A percentile compares a stretch with the other conserved stretches of the same genome.
phyloP scores from a whole-genome alignment of 2,888 invertebrate species.

The Drosophila imparisetae region DNA sequence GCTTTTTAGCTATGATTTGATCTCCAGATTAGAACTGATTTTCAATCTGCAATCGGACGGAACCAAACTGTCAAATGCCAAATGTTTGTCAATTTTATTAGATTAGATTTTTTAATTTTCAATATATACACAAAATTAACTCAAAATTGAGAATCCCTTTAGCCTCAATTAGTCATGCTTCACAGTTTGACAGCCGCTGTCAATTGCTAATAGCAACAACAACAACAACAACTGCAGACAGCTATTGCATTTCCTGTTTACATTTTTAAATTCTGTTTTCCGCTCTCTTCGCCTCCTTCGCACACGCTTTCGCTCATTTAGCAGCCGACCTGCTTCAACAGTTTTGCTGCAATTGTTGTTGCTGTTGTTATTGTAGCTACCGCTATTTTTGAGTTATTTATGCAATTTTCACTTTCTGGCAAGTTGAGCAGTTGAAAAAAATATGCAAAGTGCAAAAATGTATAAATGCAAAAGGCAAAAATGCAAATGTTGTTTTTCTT shows the following conservation, averaged over 20 bases:
- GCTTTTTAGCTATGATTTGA: background rate
- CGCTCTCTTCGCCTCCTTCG: constrained; percentile 8
- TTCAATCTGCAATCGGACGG: background rate
- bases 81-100: background rate
- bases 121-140: background rate
- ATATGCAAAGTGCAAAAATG: constrained; percentile 15
- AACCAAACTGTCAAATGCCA: background rate
- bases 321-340: constrained; percentile 52
- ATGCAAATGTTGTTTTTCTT: constrained; percentile 57
- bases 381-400: constrained; percentile 57
- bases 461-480: constrained; percentile 5
- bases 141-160: background rate
- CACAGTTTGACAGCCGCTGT: constrained; percentile 67
- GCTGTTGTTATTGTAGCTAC: constrained; percentile 11
- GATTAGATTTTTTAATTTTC: background rate
- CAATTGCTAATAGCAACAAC: constrained; percentile 48
- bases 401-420: constrained; percentile 80
- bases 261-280: constrained; percentile 26
- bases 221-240: background rate
- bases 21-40: background rate
- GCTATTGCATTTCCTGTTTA: constrained; percentile 59
- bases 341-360: constrained; percentile 12
- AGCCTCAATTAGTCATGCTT: constrained; percentile 29
- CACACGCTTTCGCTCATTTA: constrained; percentile 62
- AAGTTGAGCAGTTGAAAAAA: constrained; percentile 31